Base-by-base conservation (phyloP, 2,797 vertebrate species). In the Nothura maculosa region DNA sequence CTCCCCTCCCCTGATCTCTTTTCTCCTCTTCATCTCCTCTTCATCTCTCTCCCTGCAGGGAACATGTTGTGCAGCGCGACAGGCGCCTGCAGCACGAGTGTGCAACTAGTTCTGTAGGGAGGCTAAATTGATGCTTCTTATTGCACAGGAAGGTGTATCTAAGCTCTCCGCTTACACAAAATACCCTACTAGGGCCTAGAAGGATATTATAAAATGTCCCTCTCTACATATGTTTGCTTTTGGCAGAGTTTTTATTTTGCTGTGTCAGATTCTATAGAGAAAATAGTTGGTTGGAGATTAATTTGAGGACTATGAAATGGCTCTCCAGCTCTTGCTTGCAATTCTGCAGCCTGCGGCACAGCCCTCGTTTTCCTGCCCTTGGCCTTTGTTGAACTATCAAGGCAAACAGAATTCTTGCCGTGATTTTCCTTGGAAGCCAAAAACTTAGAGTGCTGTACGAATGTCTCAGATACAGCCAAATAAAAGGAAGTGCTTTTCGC, bases 201-300 rank as follows among this genome's bases (percentile, higher is more conserved):
- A 89, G 58, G 58, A 45, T 8, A 20, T 9, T 34, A 36, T 66
- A 66, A 77, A 85, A 83, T 62, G 17, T 70, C 45, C 20, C 66
- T 55, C 18, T 83, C 79, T 47, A 3, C 38, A 1, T 5, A 11
- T 7, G 5, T 8, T 12, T 47, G 63, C 13, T 64, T 92, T 89
- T 91, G 67, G 52, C 38, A 36, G 55, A 84, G 25, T 48, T 13
- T 47, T 22, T 47, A 11, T 47, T 47, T 47, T 60, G 10, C 27
- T n/a, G 48, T 54, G 70, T 70, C 61, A 58, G 85, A 32, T 92
- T 88, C 79, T 58, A 63, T 24, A 74, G 82, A 85, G 66, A 94
- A 32, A 27, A 5, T 18, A 9, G 5, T 48, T 76, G 43, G 28
- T 48, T 22, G 36, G 55, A 68, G 47, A 92, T 73, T 62, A 47